Percentiles rank a stretch among this genome's conserved stretches.
These are phyloP conservation scores for Apodemus agrarius DNA, from an alignment of 2,797 vertebrate genomes.

Conservation along the genomic window DNA sequence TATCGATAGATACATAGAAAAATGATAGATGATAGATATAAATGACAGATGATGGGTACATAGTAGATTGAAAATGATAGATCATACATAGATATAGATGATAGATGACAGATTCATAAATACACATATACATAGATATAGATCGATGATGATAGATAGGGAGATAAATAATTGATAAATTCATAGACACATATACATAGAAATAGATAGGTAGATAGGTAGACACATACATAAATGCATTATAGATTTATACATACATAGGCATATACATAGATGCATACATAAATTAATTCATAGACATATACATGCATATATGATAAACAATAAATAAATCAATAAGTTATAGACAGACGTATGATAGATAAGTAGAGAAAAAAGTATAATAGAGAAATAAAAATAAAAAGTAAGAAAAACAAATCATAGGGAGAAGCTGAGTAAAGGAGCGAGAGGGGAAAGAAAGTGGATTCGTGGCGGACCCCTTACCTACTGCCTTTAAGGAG, in stretches of 20 bases:
- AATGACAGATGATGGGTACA: not conserved
- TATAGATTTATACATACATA: not conserved
- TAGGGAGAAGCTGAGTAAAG: not conserved
- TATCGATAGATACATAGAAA: not conserved
- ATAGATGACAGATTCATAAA: not conserved
- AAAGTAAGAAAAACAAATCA: not conserved
- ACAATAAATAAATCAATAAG: not conserved
- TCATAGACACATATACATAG: not conserved
- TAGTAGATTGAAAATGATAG: not conserved
- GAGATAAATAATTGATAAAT: not conserved
- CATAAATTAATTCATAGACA: not conserved
- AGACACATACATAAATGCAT: not conserved
- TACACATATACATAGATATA: not conserved
- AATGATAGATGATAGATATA: not conserved
- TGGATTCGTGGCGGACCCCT: conserved; percentile 77
- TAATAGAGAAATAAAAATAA: not conserved
- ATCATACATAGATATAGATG: not conserved
- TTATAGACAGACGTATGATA: not conserved
- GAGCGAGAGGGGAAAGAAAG: not conserved
- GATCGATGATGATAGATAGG: not conserved
- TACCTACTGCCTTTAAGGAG: conserved; percentile 98
- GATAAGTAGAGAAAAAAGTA: not conserved
- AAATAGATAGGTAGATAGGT: not conserved
- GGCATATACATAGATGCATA: not conserved
- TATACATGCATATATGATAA: not conserved